phyloP scores from a whole-genome alignment of 2,888 invertebrate genomes.

The Empis stercorea region DNA sequence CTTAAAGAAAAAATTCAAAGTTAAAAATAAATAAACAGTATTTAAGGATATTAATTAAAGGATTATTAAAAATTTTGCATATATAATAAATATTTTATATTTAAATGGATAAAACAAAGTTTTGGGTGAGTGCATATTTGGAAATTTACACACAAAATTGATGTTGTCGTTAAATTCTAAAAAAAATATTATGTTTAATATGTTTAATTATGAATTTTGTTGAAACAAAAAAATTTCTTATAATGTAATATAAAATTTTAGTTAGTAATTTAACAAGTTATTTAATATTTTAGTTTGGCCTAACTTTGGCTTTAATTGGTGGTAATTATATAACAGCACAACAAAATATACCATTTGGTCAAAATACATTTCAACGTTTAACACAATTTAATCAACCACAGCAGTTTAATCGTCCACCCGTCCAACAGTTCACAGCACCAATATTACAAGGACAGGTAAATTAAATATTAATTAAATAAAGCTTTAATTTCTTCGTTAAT shows the following conservation, averaged over 20 bases:
- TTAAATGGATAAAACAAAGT: conserved; percentile 17
- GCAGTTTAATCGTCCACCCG: conserved; percentile 16
- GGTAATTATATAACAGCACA: background rate
- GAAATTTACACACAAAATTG: background rate
- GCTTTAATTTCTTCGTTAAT: too few species aligned
- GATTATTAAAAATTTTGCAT: too few species aligned
- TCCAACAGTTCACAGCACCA: conserved; percentile 14
- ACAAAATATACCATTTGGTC: background rate
- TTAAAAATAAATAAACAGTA: too few species aligned
- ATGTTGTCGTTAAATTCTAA: background rate
- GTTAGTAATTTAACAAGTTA: background rate
- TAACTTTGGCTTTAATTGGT: background rate
- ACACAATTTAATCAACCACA: conserved; percentile 24
- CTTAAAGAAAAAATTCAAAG: too few species aligned
- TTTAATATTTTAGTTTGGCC: background rate
- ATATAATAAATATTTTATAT: too few species aligned
- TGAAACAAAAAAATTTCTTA: background rate
- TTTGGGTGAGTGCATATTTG: conserved; percentile 13
- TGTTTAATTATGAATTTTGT: too few species aligned
- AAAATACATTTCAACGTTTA: background rate
- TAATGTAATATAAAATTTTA: background rate
- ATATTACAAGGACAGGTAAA: conserved; percentile 16
- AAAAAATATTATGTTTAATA: too few species aligned
- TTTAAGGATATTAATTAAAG: too few species aligned
- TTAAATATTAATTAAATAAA: background rate